Percentiles rank a stretch among this genome's conserved stretches.
Conservation (phyloP, 2,888 invertebrate species). For the Eupithecia inturbata region DNA sequence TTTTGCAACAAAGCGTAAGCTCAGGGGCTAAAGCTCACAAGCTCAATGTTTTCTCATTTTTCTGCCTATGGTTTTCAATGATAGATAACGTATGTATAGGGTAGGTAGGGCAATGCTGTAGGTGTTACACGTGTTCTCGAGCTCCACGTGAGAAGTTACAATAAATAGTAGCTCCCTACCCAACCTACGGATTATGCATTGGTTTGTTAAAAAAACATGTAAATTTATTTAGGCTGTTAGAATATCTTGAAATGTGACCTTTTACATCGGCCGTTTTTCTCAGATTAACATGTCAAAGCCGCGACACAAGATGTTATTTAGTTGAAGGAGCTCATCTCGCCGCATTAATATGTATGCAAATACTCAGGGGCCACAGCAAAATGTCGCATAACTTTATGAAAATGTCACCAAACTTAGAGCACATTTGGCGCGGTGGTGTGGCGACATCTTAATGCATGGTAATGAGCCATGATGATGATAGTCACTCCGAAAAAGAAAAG, state of each 20-base stretch:
- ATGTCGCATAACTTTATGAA: constrained; percentile 37
- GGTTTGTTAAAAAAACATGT: background rate
- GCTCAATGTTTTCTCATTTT: background rate
- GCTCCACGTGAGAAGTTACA: background rate
- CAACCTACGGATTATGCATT: background rate
- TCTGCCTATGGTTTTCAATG: background rate
- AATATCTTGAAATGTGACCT: background rate
- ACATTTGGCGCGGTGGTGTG: constrained; percentile 36
- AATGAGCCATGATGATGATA: constrained; percentile 28
- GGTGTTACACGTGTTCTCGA: background rate
- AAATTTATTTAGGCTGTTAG: background rate
- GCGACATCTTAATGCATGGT: constrained; percentile 40
- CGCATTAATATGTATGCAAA: constrained; percentile 61
- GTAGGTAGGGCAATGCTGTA: background rate
- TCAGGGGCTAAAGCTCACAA: background rate
- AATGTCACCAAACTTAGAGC: constrained; percentile 35
- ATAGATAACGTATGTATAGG: background rate
- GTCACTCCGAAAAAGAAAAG: background rate
- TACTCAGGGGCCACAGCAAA: constrained; percentile 41
- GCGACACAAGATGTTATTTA: constrained; percentile 51
- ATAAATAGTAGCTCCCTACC: background rate
- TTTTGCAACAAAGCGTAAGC: constrained; percentile 7
- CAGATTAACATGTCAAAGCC: constrained; percentile 57
- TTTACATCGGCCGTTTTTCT: constrained; percentile 10
- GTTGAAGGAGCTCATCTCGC: constrained; percentile 49